Evolutionary conservation across 2,797 vertebrate species (phyloP).

Genomic region (Enteromius unitaeniatus): DNA sequence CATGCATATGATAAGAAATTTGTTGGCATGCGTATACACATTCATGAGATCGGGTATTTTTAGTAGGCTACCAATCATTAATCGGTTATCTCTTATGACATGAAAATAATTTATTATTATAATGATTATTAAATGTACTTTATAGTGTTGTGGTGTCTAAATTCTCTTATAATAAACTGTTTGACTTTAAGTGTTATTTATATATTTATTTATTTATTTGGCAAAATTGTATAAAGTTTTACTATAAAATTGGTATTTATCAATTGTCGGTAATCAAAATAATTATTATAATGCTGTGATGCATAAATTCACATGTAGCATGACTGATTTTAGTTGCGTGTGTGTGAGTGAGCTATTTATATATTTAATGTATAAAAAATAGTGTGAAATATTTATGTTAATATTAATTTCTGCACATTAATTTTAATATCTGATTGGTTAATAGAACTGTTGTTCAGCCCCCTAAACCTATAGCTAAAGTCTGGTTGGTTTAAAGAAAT

Average conservation of each 20-base stretch:
- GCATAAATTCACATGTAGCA: neutral
- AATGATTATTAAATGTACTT: neutral
- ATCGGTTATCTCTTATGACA: neutral
- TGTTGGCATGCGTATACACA: too few relatives aligned
- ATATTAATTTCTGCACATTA: neutral
- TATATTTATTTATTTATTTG: neutral
- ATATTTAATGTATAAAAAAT: neutral
- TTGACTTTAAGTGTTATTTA: neutral
- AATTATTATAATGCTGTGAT: neutral
- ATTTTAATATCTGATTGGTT: neutral
- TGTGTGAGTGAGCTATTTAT: too few relatives aligned
- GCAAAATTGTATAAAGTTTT: neutral
- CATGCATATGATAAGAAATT: too few relatives aligned
- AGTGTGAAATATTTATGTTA: neutral
- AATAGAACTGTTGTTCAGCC: neutral
- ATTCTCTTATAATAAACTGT: neutral
- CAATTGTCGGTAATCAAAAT: neutral
- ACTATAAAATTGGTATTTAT: neutral
- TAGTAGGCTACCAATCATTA: neutral
- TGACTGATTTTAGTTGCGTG: too few relatives aligned
- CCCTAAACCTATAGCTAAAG: neutral
- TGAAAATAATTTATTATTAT: neutral
- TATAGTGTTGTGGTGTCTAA: neutral
- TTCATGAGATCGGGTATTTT: too few relatives aligned
- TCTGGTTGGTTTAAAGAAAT: conserved; percentile 3